These are phyloP conservation scores for Caenorhabditis parvicauda DNA, from an alignment of 2,888 invertebrate genomes.

Conservation along the genomic window DNA sequence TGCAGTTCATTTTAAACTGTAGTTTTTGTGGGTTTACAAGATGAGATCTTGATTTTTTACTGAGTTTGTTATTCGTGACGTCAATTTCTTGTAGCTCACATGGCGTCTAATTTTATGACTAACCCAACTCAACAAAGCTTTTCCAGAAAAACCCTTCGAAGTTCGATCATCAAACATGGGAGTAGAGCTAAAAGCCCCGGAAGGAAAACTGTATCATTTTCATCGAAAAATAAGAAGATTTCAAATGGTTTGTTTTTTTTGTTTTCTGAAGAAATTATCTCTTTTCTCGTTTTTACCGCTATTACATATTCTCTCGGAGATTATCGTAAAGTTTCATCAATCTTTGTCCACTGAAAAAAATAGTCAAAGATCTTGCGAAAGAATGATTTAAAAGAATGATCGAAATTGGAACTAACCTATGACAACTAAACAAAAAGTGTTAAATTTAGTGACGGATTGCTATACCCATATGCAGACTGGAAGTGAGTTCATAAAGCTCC, in stretches of 20 bases:
- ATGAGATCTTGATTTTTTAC: no score
- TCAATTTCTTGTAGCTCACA: not conserved
- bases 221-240: conserved; percentile 63
- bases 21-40: no score
- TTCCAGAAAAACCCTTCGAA: conserved; percentile 55
- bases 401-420: no score
- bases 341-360: not conserved
- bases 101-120: not conserved
- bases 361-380: not conserved
- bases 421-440: no score
- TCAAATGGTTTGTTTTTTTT: conserved; percentile 66
- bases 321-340: not conserved
- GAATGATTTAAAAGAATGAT: not conserved
- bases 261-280: no score
- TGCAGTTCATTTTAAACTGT: no score
- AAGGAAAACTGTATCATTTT: conserved; percentile 44
- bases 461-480: conserved; percentile 69
- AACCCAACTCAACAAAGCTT: no score
- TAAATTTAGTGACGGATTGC: conserved; percentile 68
- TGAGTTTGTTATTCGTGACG: conserved; percentile 5
- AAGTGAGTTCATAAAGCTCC: conserved; percentile 68
- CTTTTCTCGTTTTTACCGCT: no score
- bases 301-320: no score
- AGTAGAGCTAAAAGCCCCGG: conserved; percentile 61
- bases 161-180: conserved; percentile 63